These are phyloP conservation scores for Drosophila neocordata DNA, from an alignment of 1,140 invertebrate genomes.

Conservation along the genomic window DNA sequence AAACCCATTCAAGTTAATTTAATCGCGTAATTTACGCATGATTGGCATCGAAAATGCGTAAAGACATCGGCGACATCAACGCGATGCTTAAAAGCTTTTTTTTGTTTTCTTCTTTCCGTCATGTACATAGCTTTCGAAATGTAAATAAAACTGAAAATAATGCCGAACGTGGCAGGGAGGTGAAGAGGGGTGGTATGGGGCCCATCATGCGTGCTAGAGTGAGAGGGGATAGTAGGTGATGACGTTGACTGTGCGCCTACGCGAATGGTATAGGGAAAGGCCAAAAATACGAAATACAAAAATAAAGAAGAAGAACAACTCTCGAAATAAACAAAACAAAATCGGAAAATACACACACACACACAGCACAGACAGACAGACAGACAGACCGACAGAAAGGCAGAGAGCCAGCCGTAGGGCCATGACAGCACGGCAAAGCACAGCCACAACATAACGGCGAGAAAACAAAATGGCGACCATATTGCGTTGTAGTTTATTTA, in stretches of 20 bases:
- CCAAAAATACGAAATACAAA: conserved; percentile 23
- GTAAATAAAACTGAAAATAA: conserved; percentile 75
- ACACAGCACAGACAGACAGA: conserved; percentile 23
- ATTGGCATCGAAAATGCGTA: conserved; percentile 72
- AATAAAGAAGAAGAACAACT: conserved; percentile 32
- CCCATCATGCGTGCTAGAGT: neutral
- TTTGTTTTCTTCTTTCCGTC: conserved; percentile 25
- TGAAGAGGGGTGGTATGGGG: neutral
- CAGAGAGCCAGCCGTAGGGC: conserved; percentile 50
- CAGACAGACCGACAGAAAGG: conserved; percentile 36
- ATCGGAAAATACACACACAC: conserved; percentile 36
- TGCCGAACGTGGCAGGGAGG: conserved; percentile 5
- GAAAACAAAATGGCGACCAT: conserved; percentile 76
- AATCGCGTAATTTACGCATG: conserved; percentile 81
- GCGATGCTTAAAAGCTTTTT: conserved; percentile 37
- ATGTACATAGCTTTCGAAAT: conserved; percentile 65
- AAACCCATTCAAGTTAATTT: conserved; percentile 76
- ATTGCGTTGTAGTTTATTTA: conserved; percentile 77
- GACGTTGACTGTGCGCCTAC: conserved; percentile 66
- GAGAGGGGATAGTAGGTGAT: conserved; percentile 39
- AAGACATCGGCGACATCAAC: conserved; percentile 39
- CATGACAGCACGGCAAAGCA: conserved; percentile 7
- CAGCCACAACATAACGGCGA: conserved; percentile 68
- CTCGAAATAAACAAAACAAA: conserved; percentile 47
- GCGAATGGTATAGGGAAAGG: conserved; percentile 41